Conservation (phyloP, 2,113 vertebrate genomes). For the Cryptomyrus ogoouensis region DNA sequence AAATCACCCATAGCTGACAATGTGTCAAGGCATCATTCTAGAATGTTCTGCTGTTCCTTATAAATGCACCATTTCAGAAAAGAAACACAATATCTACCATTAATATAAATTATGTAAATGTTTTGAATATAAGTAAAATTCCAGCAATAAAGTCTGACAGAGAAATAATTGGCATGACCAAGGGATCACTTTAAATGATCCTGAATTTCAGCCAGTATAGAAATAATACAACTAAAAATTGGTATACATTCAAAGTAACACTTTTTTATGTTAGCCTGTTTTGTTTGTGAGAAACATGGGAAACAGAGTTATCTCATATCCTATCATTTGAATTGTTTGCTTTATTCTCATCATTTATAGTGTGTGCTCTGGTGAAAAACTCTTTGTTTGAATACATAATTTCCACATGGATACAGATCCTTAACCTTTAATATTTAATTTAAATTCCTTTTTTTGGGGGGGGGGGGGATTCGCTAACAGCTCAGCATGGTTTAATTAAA, state of each 20-base stretch:
- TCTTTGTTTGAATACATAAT: neutral
- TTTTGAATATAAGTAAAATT: slow-evolving; percentile 3
- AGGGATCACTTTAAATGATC: neutral
- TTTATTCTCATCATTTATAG: neutral
- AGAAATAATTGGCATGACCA: neutral
- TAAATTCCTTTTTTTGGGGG: slow-evolving; percentile 40
- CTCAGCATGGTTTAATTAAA: slow-evolving; percentile 63
- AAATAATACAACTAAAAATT: neutral
- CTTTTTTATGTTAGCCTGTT: neutral
- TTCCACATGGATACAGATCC: slow-evolving; percentile 26
- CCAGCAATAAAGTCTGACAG: neutral
- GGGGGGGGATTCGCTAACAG: slow-evolving; percentile 46
- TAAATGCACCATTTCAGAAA: neutral
- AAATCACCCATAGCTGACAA: neutral
- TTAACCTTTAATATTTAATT: slow-evolving; percentile 44
- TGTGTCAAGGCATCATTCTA: neutral
- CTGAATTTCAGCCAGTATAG: neutral
- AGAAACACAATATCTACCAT: neutral
- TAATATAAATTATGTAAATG: neutral
- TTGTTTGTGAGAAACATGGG: neutral
- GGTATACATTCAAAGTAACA: neutral
- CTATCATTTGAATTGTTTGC: neutral
- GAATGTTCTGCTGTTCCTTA: neutral
- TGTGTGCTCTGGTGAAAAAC: slow-evolving; percentile 57
- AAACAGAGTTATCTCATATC: slow-evolving; percentile 29